These are phyloP conservation scores for Drosophila acutilabella DNA, from an alignment of 2,888 invertebrate genomes.

Conservation along the genomic window DNA sequence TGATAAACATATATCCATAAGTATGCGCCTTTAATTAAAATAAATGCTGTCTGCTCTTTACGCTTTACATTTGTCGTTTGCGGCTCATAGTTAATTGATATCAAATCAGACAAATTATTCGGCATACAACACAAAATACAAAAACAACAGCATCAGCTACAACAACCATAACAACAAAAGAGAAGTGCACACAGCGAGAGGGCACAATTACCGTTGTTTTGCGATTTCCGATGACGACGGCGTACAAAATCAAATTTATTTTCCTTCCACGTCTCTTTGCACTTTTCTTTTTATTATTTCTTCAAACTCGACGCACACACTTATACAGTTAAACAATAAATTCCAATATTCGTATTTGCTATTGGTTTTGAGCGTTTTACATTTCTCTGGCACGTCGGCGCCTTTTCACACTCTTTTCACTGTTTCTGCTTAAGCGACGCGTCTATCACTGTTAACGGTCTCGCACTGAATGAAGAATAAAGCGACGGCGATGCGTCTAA, in stretches of 20 bases:
- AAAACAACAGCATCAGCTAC: neutral
- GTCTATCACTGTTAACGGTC: conserved; percentile 78
- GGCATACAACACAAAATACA: conserved; percentile 17
- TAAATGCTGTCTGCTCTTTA: conserved; percentile 6
- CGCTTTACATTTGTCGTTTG: conserved; percentile 5
- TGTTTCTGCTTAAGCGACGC: conserved; percentile 56
- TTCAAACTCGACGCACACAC: conserved; percentile 25
- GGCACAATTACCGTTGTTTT: conserved; percentile 66
- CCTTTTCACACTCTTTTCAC: conserved; percentile 17
- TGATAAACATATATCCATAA: conserved; percentile 7
- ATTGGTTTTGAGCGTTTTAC: conserved; percentile 55
- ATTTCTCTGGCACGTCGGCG: conserved; percentile 56
- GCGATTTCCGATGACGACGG: conserved; percentile 70
- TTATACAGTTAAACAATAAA: conserved; percentile 38
- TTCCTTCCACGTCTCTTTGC: conserved; percentile 65
- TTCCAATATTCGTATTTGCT: conserved; percentile 51
- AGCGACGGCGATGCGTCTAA: conserved; percentile 66
- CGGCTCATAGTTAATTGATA: conserved; percentile 12
- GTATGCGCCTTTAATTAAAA: neutral
- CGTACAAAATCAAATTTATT: conserved; percentile 70
- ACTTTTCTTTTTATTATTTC: conserved; percentile 55
- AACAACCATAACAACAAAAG: neutral
- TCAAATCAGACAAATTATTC: conserved; percentile 11
- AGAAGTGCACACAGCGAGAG: conserved; percentile 33
- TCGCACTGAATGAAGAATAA: conserved; percentile 82